Evolutionary conservation across 2,113 vertebrate species (phyloP), one percentile per base, ranked within the genome.

Genomic region (Triplophysa siluroides): DNA sequence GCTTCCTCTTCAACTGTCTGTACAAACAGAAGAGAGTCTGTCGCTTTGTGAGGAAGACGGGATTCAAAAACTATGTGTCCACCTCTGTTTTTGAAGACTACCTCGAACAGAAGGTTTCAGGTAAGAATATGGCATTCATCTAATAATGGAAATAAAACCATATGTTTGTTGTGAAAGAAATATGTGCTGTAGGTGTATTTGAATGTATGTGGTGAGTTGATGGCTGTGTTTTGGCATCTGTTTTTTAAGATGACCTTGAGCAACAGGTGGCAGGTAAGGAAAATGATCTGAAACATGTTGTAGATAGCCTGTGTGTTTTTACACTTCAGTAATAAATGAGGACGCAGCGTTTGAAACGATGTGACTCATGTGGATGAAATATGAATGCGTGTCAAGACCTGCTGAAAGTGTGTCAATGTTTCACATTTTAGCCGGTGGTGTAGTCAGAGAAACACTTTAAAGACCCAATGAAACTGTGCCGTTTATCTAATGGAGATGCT

Each of bases 1-100:
- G 98, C 88, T 98, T 95, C 83, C 94, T 97, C 18, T 92, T 99
- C 52, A 88, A 96, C 84, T 99, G 98, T 61, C 87, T 98, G 47
- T 97, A 98, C 60, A 95, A 97, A 78, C 90, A 95, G 80, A 87
- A 88, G 68, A 97, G 96, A 6, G 96, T 92, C 69, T 99, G 98
- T 82, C 93, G 89, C 79, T 96, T 98, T 62, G 92, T 93, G 65
- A 92, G 80, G 83, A 96, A 94, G 87, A 70, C 78, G 0, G 96
- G 95, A 63, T 98, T 94, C 86, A 84, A 85, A 26, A 98, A 91
- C 85, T 96, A 94, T 71, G 81, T 98, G 71, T 43, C 83, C 29
- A 85, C 81, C 0, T 65, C 86, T 0, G 86, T 97, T 1, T 95
- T 95, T 21, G 85, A 88, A 0, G 90, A 87, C 33, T 94, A 95